Conservation (phyloP, 2,797 vertebrate species). For the Cuniculus paca region DNA sequence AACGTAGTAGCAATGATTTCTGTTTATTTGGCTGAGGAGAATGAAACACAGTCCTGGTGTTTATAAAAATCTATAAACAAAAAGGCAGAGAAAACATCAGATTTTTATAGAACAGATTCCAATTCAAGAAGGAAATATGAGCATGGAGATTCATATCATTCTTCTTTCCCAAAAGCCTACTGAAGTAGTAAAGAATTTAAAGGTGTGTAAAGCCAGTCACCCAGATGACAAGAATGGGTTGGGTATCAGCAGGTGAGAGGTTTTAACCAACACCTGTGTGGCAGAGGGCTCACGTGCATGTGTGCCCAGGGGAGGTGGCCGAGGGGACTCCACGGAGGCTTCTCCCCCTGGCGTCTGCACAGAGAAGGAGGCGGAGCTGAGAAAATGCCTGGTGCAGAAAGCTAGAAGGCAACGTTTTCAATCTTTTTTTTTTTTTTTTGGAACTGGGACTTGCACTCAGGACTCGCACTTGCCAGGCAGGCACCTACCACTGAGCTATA, state of each 20-base stretch:
- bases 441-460: too few relatives aligned
- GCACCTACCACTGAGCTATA: too few relatives aligned
- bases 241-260: not conserved
- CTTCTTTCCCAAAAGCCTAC: not conserved
- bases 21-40: not conserved
- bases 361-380: not conserved
- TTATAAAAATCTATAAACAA: slow-evolving; percentile 29
- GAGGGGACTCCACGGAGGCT: too few relatives aligned
- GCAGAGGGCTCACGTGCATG: not conserved
- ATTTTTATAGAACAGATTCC: not conserved
- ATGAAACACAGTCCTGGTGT: not conserved
- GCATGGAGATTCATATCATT: not conserved
- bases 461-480: too few relatives aligned
- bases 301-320: not conserved
- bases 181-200: not conserved
- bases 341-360: not conserved
- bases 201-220: not conserved
- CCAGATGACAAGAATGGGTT: not conserved
- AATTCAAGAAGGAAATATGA: not conserved
- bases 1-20: not conserved
- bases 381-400: not conserved
- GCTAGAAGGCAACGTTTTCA: not conserved
- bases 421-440: not conserved
- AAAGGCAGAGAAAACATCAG: not conserved
- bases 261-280: not conserved